phyloP scores from a whole-genome alignment of 2,797 vertebrate genomes.

The Moxostoma hubbsi region DNA sequence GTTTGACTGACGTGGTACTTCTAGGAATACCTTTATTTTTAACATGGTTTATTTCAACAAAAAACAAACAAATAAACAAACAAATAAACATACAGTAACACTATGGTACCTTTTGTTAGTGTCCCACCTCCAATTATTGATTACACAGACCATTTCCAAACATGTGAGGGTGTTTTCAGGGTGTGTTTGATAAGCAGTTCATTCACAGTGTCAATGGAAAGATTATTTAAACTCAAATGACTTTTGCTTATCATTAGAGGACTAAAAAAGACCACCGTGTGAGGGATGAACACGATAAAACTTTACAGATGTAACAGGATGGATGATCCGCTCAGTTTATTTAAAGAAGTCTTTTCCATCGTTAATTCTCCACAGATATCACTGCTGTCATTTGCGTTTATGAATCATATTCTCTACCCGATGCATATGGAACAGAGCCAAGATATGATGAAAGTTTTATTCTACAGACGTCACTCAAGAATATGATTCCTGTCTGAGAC shows the following conservation, averaged over 20 bases:
- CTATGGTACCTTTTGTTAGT: too few relatives aligned
- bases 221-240: constrained; percentile 20
- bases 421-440: neutral
- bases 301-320: constrained; percentile 17
- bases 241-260: constrained; percentile 36
- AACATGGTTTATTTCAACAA: too few relatives aligned
- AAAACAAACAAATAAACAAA: too few relatives aligned
- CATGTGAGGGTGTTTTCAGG: neutral
- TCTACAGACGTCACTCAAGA: too few relatives aligned
- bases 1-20: too few relatives aligned
- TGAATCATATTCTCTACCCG: constrained; percentile 5
- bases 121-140: too few relatives aligned
- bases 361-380: constrained; percentile 33
- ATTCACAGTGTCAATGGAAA: neutral
- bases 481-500: too few relatives aligned
- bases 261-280: constrained; percentile 17
- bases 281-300: constrained; percentile 37
- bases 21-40: too few relatives aligned
- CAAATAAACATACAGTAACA: too few relatives aligned
- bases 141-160: too few relatives aligned
- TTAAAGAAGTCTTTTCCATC: constrained; percentile 42
- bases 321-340: constrained; percentile 40
- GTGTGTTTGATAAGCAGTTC: too few relatives aligned
- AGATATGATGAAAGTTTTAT: too few relatives aligned
- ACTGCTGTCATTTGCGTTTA: constrained; percentile 24